Evolutionary conservation across 1,140 invertebrate species (phyloP).

Genomic region (Drosophila sucinea): DNA sequence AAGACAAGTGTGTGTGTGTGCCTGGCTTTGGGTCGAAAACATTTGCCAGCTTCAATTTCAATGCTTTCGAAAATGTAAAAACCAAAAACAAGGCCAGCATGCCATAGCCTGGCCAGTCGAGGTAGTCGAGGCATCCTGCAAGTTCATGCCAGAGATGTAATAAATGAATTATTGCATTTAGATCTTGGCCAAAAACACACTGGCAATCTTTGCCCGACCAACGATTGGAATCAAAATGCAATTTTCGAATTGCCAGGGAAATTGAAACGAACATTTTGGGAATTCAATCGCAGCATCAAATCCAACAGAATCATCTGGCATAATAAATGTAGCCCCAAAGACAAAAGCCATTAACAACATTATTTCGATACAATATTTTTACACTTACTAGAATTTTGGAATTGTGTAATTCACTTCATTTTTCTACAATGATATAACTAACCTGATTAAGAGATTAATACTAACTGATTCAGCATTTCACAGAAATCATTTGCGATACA

Average conservation of each 20-base stretch:
- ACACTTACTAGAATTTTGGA: too few relatives aligned
- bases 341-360: too few relatives aligned
- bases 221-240: neutral
- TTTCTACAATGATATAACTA: too few relatives aligned
- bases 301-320: too few relatives aligned
- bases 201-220: neutral
- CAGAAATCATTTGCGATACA: too few relatives aligned
- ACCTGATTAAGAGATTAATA: too few relatives aligned
- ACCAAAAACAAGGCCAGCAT: conserved; percentile 4
- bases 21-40: conserved; percentile 35
- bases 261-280: neutral
- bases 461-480: too few relatives aligned
- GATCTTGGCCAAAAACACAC: neutral
- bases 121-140: neutral
- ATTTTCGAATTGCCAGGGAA: neutral
- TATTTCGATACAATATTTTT: too few relatives aligned
- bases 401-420: too few relatives aligned
- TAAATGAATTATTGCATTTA: conserved; percentile 35
- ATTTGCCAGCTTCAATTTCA: conserved; percentile 63
- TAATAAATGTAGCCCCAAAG: too few relatives aligned
- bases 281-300: neutral
- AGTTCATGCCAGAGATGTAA: conserved; percentile 43
- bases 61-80: conserved; percentile 29
- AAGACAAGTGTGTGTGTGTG: conserved; percentile 36
- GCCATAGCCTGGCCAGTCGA: neutral